Evolutionary conservation across 2,797 vertebrate genomes (phyloP).

Genomic region (Bovichtus variegatus): DNA sequence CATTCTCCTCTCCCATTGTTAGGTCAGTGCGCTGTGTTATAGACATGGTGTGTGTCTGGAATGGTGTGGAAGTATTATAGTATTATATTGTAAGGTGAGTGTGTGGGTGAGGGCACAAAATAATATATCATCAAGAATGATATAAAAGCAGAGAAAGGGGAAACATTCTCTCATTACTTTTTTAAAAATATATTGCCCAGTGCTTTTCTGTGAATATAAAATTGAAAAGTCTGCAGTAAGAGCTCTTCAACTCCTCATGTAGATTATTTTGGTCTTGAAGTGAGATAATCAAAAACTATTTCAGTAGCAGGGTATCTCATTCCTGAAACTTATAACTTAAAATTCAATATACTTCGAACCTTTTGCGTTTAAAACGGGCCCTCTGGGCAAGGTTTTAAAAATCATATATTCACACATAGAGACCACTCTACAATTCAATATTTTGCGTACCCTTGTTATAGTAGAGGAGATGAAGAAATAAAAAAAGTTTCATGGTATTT

Average conservation of each 20-base stretch:
- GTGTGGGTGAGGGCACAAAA: no score
- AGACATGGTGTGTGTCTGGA: no score
- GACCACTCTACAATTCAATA: neutral
- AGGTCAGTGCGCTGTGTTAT: no score
- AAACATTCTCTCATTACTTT: neutral
- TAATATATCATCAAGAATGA: neutral
- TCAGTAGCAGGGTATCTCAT: neutral
- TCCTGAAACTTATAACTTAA: no score
- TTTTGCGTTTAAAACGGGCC: neutral
- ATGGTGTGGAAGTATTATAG: no score
- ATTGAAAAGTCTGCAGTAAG: neutral
- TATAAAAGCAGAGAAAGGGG: neutral
- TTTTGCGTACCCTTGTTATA: neutral
- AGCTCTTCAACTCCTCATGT: neutral
- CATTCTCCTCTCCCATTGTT: no score
- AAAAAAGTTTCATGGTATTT: no score
- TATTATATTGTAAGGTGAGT: no score
- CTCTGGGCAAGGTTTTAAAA: neutral
- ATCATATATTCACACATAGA: neutral
- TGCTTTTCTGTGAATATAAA: neutral
- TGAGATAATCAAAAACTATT: neutral
- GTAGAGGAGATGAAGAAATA: neutral
- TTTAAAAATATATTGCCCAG: neutral
- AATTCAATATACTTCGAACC: neutral
- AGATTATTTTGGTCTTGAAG: neutral